A percentile compares a stretch with the other conserved stretches of the same genome.
Conservation (phyloP, 2,888 invertebrate genomes). For the Heliothis peltigera region DNA sequence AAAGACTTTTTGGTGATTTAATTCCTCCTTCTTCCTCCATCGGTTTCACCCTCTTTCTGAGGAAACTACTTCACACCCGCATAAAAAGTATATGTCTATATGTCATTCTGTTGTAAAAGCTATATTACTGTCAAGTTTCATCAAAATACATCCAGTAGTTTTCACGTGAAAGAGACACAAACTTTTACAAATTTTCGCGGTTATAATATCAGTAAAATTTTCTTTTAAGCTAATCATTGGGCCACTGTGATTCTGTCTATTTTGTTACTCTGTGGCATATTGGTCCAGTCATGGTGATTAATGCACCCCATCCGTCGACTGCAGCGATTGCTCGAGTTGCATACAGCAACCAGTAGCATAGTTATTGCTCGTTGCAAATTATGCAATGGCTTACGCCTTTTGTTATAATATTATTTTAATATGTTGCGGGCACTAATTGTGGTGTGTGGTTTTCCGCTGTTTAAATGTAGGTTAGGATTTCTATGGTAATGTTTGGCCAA, state of each 20-base stretch:
- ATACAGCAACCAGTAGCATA: conserved; percentile 46
- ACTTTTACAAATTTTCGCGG: too few species aligned
- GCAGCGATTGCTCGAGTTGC: conserved; percentile 41
- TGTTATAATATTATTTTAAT: conserved; percentile 21
- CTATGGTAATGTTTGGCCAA: not conserved
- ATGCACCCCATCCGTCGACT: conserved; percentile 56
- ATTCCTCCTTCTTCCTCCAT: too few species aligned
- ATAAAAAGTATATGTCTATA: too few species aligned
- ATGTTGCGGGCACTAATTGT: conserved; percentile 2
- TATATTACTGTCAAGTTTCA: too few species aligned
- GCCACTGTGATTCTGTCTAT: conserved; percentile 9
- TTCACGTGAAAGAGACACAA: too few species aligned
- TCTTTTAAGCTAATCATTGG: conserved; percentile 6
- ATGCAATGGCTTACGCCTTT: conserved; percentile 42
- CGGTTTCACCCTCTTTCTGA: too few species aligned
- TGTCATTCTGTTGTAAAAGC: too few species aligned
- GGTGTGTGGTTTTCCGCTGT: conserved; percentile 3
- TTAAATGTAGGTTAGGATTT: not conserved
- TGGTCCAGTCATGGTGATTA: conserved; percentile 58
- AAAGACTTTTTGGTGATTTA: too few species aligned
- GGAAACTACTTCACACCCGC: too few species aligned
- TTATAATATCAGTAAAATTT: too few species aligned
- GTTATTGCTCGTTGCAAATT: conserved; percentile 28
- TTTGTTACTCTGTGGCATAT: conserved; percentile 30
- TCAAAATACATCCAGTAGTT: too few species aligned